Evolutionary conservation across 2,113 vertebrate species (phyloP), one percentile per base, ranked within the genome.

Genomic region (Lycaon pictus): DNA sequence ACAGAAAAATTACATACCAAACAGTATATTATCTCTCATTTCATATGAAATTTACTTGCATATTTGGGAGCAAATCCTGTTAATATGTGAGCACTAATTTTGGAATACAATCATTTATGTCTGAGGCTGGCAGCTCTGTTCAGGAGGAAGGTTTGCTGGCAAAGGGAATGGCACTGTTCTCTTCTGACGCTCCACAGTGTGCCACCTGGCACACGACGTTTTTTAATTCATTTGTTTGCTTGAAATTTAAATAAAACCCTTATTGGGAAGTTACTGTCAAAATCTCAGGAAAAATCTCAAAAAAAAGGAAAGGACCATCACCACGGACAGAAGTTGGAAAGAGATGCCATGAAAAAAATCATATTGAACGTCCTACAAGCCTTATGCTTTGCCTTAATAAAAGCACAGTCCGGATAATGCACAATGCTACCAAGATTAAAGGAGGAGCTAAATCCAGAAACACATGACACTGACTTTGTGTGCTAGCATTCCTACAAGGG

Each of bases 241-340:
- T 67, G 58, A 89, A 96, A 93, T 80, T 56, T 43, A 88, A 88
- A 88, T 65, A 81, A 96, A 95, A 71, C 65, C 56, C 27, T 67
- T n/a, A 43, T 6, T 63, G 43, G 74, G 32, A 96, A 84, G 77
- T 51, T 2, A 48, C 48, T 95, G 48, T 35, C 93, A 65, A 82
- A 79, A 43, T 88, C 37, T 35, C 29, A 63, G 71, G 43, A 82
- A 69, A 88, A 56, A 2, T 3, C 62, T 37, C 1, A 37, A 69
- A 25, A 72, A 72, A 58, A 91, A 71, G 0, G 7, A 80, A 81
- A 91, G 35, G 17, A 91, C 43, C 5, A 16, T 88, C 48, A 53
- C 13, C 29, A 56, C 15, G 5, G 8, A 29, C 10, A 27, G 67
- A 72, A 60, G 48, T 37, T 56, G n/a, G 67, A 84, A 63, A 72